Evolutionary conservation across 2,888 invertebrate genomes (phyloP), one percentile per base, ranked within the genome.

Genomic region (Lasioglossum morio): DNA sequence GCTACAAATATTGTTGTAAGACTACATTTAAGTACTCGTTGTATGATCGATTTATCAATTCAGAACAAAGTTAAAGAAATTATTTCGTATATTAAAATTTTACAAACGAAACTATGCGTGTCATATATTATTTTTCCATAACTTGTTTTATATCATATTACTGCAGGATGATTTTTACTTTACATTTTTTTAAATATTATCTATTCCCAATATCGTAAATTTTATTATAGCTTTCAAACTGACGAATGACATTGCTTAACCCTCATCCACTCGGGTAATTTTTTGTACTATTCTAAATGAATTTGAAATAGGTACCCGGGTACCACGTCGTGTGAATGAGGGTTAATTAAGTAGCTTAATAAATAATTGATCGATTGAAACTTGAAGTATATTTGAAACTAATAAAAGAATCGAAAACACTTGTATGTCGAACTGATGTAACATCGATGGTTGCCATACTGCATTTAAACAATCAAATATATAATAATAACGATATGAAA

Each of bases 401-500:
- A 66, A 34, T 66, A 19, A 66, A 19, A 4, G 4, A 57, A n/a
- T 57, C 8, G 12, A n/a, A n/a, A 57, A n/a, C 10, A n/a, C 12
- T n/a, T 57, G 4, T 63, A 19, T 34, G 8, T 30, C 12, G 4
- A 63, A 34, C 34, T 16, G 30, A 63, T 63, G 14, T 63, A 34
- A 19, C 16, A 63, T 30, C 19, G 30, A 63, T 16, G 16, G 16
- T 16, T 30, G 7, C 5, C 16, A 37, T 40, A 69, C n/a, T 23
- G n/a, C n/a, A 37, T 12, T 37, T 70, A 37, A 43, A n/a, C 12
- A 4, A 40, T 40, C 12, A 77, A 76, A 76, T 46, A 53, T 34
- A 37, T 7, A 37, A 66, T n/a, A n/a, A 57, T 19, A 72, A 37
- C 34, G 34, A 48, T 75, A 79, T 74, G 80, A 86, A 89, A 79